Percentiles rank a stretch among this genome's conserved stretches.
phyloP scores from a whole-genome alignment of 2,888 invertebrate species.

The Andrena bucephala region DNA sequence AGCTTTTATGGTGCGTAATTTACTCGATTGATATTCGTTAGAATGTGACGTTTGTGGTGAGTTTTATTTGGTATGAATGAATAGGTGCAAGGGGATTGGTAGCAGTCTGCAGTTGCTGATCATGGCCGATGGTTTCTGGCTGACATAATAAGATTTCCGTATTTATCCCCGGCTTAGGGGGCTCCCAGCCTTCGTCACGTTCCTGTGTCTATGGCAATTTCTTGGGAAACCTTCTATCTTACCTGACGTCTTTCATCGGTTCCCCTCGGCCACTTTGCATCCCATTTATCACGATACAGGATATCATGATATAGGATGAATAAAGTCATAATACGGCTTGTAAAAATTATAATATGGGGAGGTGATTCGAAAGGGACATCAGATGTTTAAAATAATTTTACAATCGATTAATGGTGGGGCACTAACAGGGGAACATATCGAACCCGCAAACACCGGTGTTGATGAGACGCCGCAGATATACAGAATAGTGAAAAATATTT shows the following conservation, averaged over 20 bases:
- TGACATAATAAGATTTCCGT: constrained; percentile 81
- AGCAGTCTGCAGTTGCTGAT: constrained; percentile 66
- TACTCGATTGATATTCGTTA: constrained; percentile 52
- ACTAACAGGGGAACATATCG: not conserved
- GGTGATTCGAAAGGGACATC: no score
- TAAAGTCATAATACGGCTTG: constrained; percentile 14
- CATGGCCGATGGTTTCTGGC: constrained; percentile 70
- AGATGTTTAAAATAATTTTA: constrained; percentile 4
- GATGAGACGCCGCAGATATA: not conserved
- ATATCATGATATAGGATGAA: constrained; percentile 34
- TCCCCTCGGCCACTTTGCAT: constrained; percentile 41
- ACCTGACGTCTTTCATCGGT: constrained; percentile 54
- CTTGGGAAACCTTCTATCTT: constrained; percentile 59
- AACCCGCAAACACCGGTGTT: no score
- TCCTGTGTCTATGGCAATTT: constrained; percentile 57
- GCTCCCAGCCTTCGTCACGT: constrained; percentile 57
- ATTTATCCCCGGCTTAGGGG: constrained; percentile 74
- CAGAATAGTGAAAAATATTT: no score
- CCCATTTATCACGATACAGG: constrained; percentile 60
- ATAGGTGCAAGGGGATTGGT: constrained; percentile 74
- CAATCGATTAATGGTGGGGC: constrained; percentile 19
- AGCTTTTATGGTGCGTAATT: constrained; percentile 54
- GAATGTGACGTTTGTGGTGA: constrained; percentile 47
- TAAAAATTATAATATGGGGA: no score
- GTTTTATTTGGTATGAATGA: constrained; percentile 64